Base-by-base conservation (phyloP, 1,140 invertebrate species). In the Augochlora pura region DNA sequence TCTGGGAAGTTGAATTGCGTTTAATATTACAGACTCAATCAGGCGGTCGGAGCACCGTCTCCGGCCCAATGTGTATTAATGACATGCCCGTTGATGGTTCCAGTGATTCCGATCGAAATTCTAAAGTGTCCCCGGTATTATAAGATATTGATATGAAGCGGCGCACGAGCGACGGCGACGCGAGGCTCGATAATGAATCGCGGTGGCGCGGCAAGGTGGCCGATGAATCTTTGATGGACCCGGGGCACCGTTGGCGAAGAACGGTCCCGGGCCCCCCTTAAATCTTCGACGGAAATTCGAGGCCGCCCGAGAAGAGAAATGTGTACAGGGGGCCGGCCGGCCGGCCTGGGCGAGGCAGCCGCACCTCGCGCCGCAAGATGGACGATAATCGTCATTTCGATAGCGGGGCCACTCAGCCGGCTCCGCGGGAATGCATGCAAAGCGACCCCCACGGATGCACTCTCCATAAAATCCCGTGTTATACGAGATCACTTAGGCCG, bases 401-500 rank as follows among this genome's bases (percentile, higher is more conserved):
- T 82, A 63, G 87, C 82, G 84, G 78, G 84, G 83, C 86, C 88
- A 90, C 88, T 89, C 89, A 89, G 89, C 85, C 84, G 88, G 84
- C 83, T 86, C 80, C 81, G 82, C 60, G 80, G 85, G 89, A 91
- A 91, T 91, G 90, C 87, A 91, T 89, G 89, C 90, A 89, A 90
- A 88, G 89, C 90, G 88, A 90, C 88, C 87, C 18, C 85, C 49
- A n/a, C 14, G 18, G 86, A 90, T 93, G 91, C 92, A 93, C 92
- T 93, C 91, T 93, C 90, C 92, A 93, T 93, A 93, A 93, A 93
- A 92, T 93, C 90, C 90, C 86, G 88, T 93, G 91, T 90, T 93
- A 92, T 93, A 93, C 85, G 91, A 90, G 90, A 91, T 92, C 92
- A 93, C 92, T 93, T 93, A 93, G 88, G 83, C 87, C 86, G 87